Evolutionary conservation across 2,113 vertebrate genomes (phyloP).

Genomic region (Trematomus loennbergii): DNA sequence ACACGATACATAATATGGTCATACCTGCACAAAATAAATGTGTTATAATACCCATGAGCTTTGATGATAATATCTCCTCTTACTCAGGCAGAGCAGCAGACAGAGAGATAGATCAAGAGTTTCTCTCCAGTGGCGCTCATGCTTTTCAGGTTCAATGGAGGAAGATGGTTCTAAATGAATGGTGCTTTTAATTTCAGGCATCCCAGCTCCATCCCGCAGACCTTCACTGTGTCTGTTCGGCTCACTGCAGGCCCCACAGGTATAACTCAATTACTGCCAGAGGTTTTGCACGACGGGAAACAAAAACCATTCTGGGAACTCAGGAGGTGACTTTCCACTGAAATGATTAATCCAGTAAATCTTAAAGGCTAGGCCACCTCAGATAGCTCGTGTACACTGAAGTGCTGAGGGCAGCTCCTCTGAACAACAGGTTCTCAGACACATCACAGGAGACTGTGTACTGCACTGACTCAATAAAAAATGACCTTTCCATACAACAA

Average conservation of each 20-base stretch:
- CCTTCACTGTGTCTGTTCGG: conserved; percentile 5
- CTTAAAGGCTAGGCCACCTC: conserved; percentile 26
- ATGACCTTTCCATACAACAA: too few species aligned
- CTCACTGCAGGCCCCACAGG: conserved; percentile 15
- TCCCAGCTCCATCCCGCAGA: conserved; percentile 17
- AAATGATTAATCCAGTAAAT: conserved; percentile 70
- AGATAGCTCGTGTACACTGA: conserved; percentile 32
- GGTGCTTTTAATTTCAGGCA: conserved; percentile 52
- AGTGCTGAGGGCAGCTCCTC: conserved; percentile 37
- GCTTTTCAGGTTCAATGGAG: conserved; percentile 11
- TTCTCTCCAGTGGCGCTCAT: conserved; percentile 21
- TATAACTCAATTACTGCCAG: conserved; percentile 66
- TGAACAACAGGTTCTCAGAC: conserved; percentile 25
- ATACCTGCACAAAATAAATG: background rate
- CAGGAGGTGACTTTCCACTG: conserved; percentile 47
- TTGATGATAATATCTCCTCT: background rate
- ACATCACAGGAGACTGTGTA: conserved; percentile 12
- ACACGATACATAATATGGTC: background rate
- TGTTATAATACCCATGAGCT: background rate
- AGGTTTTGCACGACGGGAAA: conserved; percentile 38
- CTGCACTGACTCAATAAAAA: background rate
- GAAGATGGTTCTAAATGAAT: conserved; percentile 45
- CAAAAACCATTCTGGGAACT: conserved; percentile 45
- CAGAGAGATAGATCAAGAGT: background rate
- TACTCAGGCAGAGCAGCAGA: background rate